Conservation (phyloP, 2,797 vertebrate species). For the Antrozous pallidus region DNA sequence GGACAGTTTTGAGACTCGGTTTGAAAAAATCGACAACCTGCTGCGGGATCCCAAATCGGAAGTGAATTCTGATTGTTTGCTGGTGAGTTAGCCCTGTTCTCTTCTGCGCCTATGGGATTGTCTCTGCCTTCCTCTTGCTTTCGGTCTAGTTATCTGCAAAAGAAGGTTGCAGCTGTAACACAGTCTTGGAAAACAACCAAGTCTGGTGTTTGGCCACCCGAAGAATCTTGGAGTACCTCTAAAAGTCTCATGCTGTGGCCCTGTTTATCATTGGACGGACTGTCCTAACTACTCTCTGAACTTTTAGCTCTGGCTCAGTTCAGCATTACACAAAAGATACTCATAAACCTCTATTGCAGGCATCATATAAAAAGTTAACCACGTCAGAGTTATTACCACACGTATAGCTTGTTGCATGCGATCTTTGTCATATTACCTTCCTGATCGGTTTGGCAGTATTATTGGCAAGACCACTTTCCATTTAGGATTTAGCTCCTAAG, state of each 20-base stretch:
- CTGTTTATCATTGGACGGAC: neutral
- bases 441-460: conserved; percentile 2
- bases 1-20: conserved; percentile 93
- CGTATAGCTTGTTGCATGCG: neutral
- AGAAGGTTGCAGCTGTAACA: conserved; percentile 28
- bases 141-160: neutral
- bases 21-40: conserved; percentile 97
- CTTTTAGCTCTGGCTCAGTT: conserved; percentile 34
- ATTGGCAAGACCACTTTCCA: conserved; percentile 17
- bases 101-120: no score
- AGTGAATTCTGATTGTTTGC: conserved; percentile 97
- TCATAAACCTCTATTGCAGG: neutral
- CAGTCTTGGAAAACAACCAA: neutral
- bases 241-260: neutral
- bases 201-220: neutral
- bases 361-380: neutral
- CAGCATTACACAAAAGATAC: neutral
- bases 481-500: neutral
- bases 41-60: conserved; percentile 97
- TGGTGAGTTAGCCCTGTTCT: conserved; percentile 89
- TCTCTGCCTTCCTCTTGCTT: conserved; percentile 14
- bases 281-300: neutral
- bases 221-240: neutral
- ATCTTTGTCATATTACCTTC: neutral
- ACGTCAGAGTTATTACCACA: neutral